Evolutionary conservation across 2,888 invertebrate genomes (phyloP).

Genomic region (Microctonus aethiopoides): DNA sequence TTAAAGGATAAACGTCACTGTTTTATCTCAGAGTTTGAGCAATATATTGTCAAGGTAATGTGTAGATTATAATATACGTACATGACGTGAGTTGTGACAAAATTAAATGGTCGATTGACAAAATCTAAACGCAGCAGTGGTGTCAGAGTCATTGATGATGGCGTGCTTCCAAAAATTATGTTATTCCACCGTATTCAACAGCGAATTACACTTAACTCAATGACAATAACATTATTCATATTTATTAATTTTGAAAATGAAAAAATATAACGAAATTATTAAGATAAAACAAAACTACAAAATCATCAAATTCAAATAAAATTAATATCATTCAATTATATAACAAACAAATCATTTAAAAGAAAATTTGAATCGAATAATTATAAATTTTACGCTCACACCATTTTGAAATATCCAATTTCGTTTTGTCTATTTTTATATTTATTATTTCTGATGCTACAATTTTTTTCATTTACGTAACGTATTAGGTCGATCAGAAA

Average conservation of each 20-base stretch:
- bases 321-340: no score
- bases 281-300: no score
- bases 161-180: constrained; percentile 61
- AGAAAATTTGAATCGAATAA: no score
- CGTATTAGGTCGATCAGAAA: no score
- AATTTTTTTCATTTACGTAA: no score
- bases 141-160: constrained; percentile 56
- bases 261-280: no score
- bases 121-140: constrained; percentile 62
- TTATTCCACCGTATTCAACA: constrained; percentile 33
- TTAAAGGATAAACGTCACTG: constrained; percentile 31
- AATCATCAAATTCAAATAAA: no score
- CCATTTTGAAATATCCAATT: background rate
- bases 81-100: background rate
- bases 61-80: background rate
- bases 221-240: background rate
- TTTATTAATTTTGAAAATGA: background rate
- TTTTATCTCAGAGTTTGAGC: background rate
- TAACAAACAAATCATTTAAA: no score
- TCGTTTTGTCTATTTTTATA: background rate
- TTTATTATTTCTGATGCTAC: no score
- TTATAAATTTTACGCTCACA: no score
- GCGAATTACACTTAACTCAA: background rate
- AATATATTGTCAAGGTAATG: background rate
- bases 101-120: constrained; percentile 52